Conservation (phyloP, 1,140 invertebrate genomes). For the Drosophila pachea region DNA sequence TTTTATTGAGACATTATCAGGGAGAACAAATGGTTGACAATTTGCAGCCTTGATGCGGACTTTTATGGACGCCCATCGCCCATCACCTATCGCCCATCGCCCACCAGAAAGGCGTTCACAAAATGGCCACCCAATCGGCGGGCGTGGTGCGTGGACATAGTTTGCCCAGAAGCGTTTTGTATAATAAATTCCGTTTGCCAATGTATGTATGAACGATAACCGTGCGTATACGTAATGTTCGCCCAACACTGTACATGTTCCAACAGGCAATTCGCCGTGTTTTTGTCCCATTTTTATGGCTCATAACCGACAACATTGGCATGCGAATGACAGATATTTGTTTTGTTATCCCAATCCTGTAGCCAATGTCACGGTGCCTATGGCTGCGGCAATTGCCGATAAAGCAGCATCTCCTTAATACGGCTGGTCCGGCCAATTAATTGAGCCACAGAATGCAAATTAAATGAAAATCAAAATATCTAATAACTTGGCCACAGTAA, state of each 20-base stretch:
- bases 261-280: slow-evolving; percentile 3
- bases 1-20: slow-evolving; percentile 76
- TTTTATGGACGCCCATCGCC: slow-evolving; percentile 52
- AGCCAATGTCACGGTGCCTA: slow-evolving; percentile 24
- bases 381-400: slow-evolving; percentile 39
- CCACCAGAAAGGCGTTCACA: slow-evolving; percentile 50
- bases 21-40: slow-evolving; percentile 70
- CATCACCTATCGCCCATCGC: slow-evolving; percentile 11
- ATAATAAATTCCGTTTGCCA: slow-evolving; percentile 49
- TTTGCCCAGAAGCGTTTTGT: slow-evolving; percentile 40
- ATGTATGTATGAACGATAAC: slow-evolving; percentile 60
- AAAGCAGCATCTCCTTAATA: slow-evolving; percentile 34
- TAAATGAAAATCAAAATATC: slow-evolving; percentile 43
- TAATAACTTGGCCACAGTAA: background rate
- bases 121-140: slow-evolving; percentile 30
- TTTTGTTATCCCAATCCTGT: slow-evolving; percentile 20
- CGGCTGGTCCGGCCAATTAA: slow-evolving; percentile 54
- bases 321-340: slow-evolving; percentile 52
- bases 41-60: slow-evolving; percentile 52
- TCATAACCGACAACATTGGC: slow-evolving; percentile 56
- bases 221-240: slow-evolving; percentile 46
- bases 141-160: slow-evolving; percentile 54
- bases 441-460: slow-evolving; percentile 57
- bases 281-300: slow-evolving; percentile 52
- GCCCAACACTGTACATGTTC: slow-evolving; percentile 15